phyloP scores from a whole-genome alignment of 2,113 vertebrate genomes.

The Cyprinus carpio region DNA sequence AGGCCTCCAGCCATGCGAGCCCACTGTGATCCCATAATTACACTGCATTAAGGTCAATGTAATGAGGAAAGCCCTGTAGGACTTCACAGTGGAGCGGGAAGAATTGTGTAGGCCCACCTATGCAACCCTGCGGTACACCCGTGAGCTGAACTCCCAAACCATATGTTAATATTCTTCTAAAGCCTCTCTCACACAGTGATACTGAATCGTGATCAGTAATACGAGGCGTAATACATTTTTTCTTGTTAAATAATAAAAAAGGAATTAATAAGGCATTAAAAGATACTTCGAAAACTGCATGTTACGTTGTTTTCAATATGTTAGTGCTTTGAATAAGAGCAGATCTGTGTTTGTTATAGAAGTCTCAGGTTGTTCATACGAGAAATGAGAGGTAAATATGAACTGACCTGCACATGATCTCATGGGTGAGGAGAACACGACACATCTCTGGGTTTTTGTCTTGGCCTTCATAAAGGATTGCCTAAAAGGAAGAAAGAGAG shows the following conservation, averaged over 20 bases:
- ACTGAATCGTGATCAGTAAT: conserved; percentile 19
- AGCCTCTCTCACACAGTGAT: background rate
- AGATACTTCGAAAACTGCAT: background rate
- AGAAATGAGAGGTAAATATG: background rate
- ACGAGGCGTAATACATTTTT: background rate
- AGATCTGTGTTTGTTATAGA: background rate
- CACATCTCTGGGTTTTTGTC: conserved; percentile 99
- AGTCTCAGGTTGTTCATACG: background rate
- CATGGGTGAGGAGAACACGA: conserved; percentile 91
- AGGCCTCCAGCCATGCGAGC: conserved; percentile 45
- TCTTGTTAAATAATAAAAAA: conserved; percentile 13
- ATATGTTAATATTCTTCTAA: conserved; percentile 27
- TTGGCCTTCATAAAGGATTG: conserved; percentile 94
- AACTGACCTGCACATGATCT: conserved; percentile 93
- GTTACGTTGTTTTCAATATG: background rate
- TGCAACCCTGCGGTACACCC: conserved; percentile 35
- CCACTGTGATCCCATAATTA: conserved; percentile 57
- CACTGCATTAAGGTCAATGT: conserved; percentile 55
- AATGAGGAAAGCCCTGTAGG: conserved; percentile 53
- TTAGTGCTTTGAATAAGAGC: background rate
- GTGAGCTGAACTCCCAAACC: conserved; percentile 30
- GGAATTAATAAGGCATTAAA: conserved; percentile 18
- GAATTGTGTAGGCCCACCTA: conserved; percentile 41
- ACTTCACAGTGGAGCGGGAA: conserved; percentile 33
- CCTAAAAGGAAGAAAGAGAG: conserved; percentile 67